Conservation (phyloP, 2,113 vertebrate genomes). For the Syngnathus typhle region DNA sequence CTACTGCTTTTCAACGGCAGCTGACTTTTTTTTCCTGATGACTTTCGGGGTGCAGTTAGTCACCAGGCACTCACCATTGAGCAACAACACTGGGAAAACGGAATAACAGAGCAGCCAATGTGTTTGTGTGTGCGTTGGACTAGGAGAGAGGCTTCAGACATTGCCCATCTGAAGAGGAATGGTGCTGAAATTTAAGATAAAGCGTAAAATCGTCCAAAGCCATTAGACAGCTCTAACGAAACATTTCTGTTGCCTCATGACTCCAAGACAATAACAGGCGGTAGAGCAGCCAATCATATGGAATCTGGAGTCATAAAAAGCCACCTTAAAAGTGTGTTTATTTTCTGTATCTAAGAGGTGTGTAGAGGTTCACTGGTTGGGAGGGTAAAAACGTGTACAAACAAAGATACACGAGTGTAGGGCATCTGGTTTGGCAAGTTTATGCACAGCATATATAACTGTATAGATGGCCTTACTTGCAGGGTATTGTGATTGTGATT, state of each 20-base stretch:
- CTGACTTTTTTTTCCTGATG: slow-evolving; percentile 56
- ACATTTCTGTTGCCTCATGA: slow-evolving; percentile 36
- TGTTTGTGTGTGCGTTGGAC: neutral
- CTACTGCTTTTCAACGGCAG: slow-evolving; percentile 62
- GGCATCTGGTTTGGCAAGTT: slow-evolving; percentile 73
- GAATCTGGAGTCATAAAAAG: slow-evolving; percentile 24
- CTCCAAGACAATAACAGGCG: slow-evolving; percentile 42
- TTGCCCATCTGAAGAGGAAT: slow-evolving; percentile 33
- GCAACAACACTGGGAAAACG: slow-evolving; percentile 58
- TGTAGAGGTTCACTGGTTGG: slow-evolving; percentile 39
- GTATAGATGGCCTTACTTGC: slow-evolving; percentile 63
- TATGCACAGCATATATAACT: slow-evolving; percentile 8
- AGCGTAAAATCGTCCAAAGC: slow-evolving; percentile 48
- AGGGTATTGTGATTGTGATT: slow-evolving; percentile 73
- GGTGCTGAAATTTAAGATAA: slow-evolving; percentile 52
- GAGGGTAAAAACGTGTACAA: slow-evolving; percentile 50
- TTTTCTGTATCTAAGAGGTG: slow-evolving; percentile 51
- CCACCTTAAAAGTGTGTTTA: slow-evolving; percentile 31
- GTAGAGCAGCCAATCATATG: slow-evolving; percentile 30
- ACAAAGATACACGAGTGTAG: slow-evolving; percentile 57
- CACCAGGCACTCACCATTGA: slow-evolving; percentile 63
- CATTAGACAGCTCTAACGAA: slow-evolving; percentile 41
- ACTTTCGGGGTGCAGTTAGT: slow-evolving; percentile 58
- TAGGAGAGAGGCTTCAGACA: slow-evolving; percentile 13
- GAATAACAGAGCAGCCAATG: slow-evolving; percentile 12